Base-by-base conservation (phyloP, 2,113 vertebrate genomes). In the Columba janthina region DNA sequence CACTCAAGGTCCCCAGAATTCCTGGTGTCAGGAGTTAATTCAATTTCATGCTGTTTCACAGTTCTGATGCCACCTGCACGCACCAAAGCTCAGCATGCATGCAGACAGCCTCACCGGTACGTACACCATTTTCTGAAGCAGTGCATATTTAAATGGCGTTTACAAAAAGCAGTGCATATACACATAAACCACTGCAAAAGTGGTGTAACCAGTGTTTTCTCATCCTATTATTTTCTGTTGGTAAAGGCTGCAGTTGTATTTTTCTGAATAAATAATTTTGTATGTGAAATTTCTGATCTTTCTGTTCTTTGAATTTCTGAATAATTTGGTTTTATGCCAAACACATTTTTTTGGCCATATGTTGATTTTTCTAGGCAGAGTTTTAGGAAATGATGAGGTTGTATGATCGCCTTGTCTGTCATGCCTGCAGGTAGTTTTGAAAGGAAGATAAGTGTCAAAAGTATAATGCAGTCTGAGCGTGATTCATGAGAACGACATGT, bases 81-180 rank as follows among this genome's bases (percentile, higher is more conserved):
- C 60, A 46, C 42, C 44, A 18, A 11, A 61, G n/a, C 44, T 75
- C 64, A 44, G 28, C 36, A 44, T 53, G 42, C 48, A 9, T 10
- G 21, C 24, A n/a, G 32, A 14, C 31, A 40, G 54, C 58, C 24
- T 44, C 0, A 1, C 17, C 15, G 60, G 5, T 3, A 1, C 9
- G 69, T 20, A 40, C 0, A 0, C 18, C 0, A 0, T 6, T 72
- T 60, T 73, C 54, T 44, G 48, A 51, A 31, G 50, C 5, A 0
- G 7, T 12, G 10, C 21, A 6, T 8, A 4, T 36, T 13, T 20
- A 70, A 10, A 48, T 5, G 31, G 4, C 31, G 25, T 4, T 44
- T 62, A 34, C 18, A 50, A 61, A 88, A 66, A 24, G 28, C 34
- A 48, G 31, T 4, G 20, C 28, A 8, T 32, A 3, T 18, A 40